Conservation (phyloP, 2,797 vertebrate genomes). For the Peromyscus nudipes region DNA sequence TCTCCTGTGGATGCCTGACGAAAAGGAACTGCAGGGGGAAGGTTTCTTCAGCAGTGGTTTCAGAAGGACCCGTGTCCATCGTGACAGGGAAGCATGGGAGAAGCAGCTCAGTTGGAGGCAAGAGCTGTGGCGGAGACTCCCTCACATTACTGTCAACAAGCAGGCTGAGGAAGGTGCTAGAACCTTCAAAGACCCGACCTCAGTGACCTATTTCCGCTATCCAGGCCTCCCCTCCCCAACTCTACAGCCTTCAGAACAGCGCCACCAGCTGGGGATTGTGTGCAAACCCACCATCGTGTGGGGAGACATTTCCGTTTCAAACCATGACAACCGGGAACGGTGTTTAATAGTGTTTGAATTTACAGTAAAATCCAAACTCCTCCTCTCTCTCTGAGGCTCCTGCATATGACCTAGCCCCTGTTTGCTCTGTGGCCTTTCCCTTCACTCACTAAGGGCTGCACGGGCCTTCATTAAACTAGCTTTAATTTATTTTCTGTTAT, state of each 20-base stretch:
- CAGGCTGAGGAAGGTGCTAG: neutral
- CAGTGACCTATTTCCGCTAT: no score
- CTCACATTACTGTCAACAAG: neutral
- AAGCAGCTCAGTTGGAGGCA: neutral
- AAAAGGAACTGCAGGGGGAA: neutral
- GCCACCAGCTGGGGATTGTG: neutral
- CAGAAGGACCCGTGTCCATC: neutral
- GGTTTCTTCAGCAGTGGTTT: neutral
- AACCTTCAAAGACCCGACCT: neutral
- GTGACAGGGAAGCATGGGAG: neutral
- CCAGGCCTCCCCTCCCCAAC: neutral
- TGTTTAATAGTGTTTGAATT: neutral
- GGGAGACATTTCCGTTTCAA: neutral
- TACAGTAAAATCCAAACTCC: neutral
- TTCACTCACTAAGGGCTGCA: neutral
- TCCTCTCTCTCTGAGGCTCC: neutral
- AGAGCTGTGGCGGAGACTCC: no score
- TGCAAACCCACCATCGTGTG: neutral
- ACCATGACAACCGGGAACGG: neutral
- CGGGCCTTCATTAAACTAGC: neutral
- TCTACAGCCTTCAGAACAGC: neutral
- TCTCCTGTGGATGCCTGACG: neutral
- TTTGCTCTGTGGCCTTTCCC: neutral
- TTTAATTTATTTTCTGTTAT: neutral
- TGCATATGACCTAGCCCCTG: neutral